Percentiles rank a stretch among this genome's conserved stretches.
These are phyloP conservation scores for Mus caroli DNA, from an alignment of 2,797 vertebrate species.

Conservation along the genomic window DNA sequence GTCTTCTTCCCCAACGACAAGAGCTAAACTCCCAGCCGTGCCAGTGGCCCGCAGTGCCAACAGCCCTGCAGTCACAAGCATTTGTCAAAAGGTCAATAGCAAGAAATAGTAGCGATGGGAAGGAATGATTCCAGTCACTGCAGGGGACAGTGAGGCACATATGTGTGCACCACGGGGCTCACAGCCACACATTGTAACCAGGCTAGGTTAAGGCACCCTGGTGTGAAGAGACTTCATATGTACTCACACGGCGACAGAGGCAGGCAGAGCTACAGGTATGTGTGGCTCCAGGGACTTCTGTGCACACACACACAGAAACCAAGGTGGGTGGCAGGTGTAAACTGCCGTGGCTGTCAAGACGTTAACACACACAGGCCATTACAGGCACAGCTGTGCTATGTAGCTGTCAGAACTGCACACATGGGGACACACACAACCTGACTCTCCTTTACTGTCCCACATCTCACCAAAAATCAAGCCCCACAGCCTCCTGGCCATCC, in stretches of 20 bases:
- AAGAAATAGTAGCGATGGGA: slow-evolving; percentile 19
- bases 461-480: not conserved
- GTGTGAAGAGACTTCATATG: not conserved
- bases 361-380: not conserved
- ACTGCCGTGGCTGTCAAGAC: not conserved
- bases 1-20: not conserved
- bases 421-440: not conserved
- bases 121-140: not conserved
- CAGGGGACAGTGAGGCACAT: not conserved
- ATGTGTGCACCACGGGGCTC: no score
- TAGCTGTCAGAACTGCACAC: not conserved
- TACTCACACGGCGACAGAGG: not conserved
- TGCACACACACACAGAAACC: not conserved
- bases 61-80: not conserved
- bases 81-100: slow-evolving; percentile 32
- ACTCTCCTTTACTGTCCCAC: not conserved
- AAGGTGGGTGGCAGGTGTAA: not conserved
- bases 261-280: no score
- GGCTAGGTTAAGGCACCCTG: not conserved
- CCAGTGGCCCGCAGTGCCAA: not conserved
- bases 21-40: fast-evolving
- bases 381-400: not conserved
- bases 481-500: not conserved
- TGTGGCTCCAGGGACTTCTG: not conserved
- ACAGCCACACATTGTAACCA: not conserved